Conservation (phyloP, 2,797 vertebrate species). For the Cirrhinus mrigala region DNA sequence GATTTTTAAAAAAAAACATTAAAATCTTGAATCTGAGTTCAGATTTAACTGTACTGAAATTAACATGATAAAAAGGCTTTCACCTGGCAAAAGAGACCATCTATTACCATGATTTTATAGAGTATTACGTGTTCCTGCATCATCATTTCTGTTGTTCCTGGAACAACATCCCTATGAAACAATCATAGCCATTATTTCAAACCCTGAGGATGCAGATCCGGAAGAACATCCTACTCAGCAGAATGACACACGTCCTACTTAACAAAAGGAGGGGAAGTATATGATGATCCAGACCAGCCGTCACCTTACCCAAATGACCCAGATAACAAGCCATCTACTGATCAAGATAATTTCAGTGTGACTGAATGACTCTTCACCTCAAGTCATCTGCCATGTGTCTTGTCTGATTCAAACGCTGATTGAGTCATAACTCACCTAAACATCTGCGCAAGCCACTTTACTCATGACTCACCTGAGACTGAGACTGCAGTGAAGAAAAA, state of each 20-base stretch:
- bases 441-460: not conserved
- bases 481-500: not conserved
- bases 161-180: not conserved
- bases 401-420: not conserved
- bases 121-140: not conserved
- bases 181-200: conserved; percentile 6
- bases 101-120: not conserved
- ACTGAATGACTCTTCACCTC: not conserved
- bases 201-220: not conserved
- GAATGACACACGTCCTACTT: conserved; percentile 1
- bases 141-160: not conserved
- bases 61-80: not conserved
- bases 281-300: not conserved
- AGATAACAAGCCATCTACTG: not conserved
- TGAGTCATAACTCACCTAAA: not conserved
- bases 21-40: too few relatives aligned
- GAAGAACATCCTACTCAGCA: not conserved
- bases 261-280: not conserved
- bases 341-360: not conserved
- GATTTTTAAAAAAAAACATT: too few relatives aligned
- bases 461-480: not conserved
- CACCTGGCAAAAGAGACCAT: not conserved
- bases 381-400: too few relatives aligned
- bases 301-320: conserved; percentile 10
- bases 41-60: too few relatives aligned